Evolutionary conservation across 2,797 vertebrate species (phyloP).

Genomic region (Huso huso): DNA sequence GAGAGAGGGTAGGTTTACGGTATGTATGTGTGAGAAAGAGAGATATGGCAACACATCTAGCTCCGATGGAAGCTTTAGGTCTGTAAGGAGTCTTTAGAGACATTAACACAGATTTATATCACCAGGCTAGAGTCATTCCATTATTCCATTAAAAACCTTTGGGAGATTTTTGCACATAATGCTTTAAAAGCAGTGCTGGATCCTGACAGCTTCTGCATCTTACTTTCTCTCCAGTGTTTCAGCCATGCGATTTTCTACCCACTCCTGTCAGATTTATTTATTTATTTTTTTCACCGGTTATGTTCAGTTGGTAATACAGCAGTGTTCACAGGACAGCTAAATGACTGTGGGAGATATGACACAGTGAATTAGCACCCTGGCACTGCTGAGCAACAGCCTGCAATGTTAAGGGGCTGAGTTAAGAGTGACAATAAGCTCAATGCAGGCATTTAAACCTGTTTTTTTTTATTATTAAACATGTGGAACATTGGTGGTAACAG

Average conservation of each 20-base stretch:
- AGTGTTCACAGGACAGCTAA: conserved; percentile 3
- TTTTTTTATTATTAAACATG: not conserved
- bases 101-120: conserved; percentile 12
- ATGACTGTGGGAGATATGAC: conserved; percentile 4
- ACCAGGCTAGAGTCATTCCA: not conserved
- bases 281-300: not conserved
- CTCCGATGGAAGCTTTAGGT: not conserved
- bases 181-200: not conserved
- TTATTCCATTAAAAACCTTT: conserved; percentile 11
- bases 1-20: no score
- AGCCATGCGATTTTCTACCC: not conserved
- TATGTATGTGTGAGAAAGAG: not conserved
- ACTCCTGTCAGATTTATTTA: conserved; percentile 2
- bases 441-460: not conserved
- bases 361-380: conserved; percentile 1
- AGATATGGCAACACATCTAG: not conserved
- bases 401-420: not conserved
- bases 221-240: not conserved
- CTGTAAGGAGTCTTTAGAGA: not conserved
- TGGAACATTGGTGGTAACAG: not conserved
- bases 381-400: not conserved
- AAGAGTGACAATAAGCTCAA: not conserved
- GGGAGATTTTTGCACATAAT: conserved; percentile 9
- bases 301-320: not conserved
- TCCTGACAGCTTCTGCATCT: conserved; percentile 6